Conservation (phyloP, 2,888 invertebrate genomes). For the Diabrotica balteata region DNA sequence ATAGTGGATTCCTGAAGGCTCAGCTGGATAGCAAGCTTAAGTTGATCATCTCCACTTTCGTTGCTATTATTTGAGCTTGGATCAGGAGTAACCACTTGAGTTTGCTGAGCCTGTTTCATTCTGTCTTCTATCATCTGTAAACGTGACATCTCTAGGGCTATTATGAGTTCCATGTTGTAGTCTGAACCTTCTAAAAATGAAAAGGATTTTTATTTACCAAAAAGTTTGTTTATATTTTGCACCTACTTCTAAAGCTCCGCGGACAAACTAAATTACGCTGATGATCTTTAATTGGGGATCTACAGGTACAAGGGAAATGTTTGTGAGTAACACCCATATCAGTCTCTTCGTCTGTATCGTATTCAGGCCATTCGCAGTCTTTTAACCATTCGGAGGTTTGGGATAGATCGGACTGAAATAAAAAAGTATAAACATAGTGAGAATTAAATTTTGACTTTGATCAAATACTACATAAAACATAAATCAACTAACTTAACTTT, state of each 20-base stretch:
- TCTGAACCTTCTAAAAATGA: slow-evolving; percentile 54
- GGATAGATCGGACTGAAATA: slow-evolving; percentile 56
- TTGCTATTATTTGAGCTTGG: slow-evolving; percentile 57
- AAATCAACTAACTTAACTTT: no score
- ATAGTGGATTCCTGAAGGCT: slow-evolving; percentile 61
- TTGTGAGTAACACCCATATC: slow-evolving; percentile 48
- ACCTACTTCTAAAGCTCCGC: slow-evolving; percentile 55
- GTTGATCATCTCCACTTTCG: slow-evolving; percentile 60
- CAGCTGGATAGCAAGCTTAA: slow-evolving; percentile 64
- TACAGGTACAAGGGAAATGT: slow-evolving; percentile 44
- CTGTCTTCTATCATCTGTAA: slow-evolving; percentile 71
- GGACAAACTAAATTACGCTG: slow-evolving; percentile 65
- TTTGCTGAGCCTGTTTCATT: slow-evolving; percentile 58
- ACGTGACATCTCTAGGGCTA: slow-evolving; percentile 73
- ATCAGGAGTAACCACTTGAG: slow-evolving; percentile 49
- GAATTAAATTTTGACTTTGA: no score
- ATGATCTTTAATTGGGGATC: slow-evolving; percentile 58
- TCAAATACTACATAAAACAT: no score
- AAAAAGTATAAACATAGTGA: neutral
- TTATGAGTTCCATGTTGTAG: slow-evolving; percentile 69
- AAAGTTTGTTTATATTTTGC: slow-evolving; percentile 5
- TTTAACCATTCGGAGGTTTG: slow-evolving; percentile 62
- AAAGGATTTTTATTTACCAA: neutral
- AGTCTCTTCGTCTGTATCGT: slow-evolving; percentile 63
- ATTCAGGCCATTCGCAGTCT: slow-evolving; percentile 70